Evolutionary conservation across 2,888 invertebrate species (phyloP).

Genomic region (Bedellia somnulentella): DNA sequence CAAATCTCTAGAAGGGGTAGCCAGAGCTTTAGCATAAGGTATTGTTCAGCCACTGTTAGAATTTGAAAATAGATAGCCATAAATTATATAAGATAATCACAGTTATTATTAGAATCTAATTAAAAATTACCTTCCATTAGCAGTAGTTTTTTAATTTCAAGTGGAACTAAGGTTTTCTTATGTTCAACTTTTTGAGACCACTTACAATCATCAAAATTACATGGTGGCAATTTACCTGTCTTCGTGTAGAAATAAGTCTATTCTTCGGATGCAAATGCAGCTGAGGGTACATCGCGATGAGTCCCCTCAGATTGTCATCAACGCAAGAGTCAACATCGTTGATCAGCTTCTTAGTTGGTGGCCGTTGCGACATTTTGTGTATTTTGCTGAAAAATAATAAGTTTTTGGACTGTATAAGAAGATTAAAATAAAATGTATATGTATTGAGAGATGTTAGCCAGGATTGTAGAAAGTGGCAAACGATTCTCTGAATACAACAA

Average conservation of each 20-base stretch:
- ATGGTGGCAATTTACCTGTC: conserved; percentile 36
- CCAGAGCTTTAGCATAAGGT: no score
- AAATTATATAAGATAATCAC: no score
- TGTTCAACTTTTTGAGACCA: no score
- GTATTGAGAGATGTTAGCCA: no score
- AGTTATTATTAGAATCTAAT: no score
- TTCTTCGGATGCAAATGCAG: conserved; percentile 54
- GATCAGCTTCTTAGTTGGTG: conserved; percentile 47
- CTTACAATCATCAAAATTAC: no score
- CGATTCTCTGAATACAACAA: neutral
- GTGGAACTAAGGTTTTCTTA: no score
- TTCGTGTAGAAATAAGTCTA: conserved; percentile 44
- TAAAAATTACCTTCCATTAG: no score
- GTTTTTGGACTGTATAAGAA: conserved; percentile 1
- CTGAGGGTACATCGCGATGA: conserved; percentile 49
- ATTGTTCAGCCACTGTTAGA: no score
- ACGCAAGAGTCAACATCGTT: conserved; percentile 51
- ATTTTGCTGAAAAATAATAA: neutral
- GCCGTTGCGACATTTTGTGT: conserved; percentile 18
- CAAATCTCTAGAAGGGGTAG: no score
- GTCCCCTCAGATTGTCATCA: conserved; percentile 58
- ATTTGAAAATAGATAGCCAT: no score
- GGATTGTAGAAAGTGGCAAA: neutral
- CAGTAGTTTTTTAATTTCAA: no score
- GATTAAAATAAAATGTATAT: neutral